These are phyloP conservation scores for Cryptocephalus moraei DNA, from an alignment of 2,888 invertebrate genomes.

Conservation along the genomic window DNA sequence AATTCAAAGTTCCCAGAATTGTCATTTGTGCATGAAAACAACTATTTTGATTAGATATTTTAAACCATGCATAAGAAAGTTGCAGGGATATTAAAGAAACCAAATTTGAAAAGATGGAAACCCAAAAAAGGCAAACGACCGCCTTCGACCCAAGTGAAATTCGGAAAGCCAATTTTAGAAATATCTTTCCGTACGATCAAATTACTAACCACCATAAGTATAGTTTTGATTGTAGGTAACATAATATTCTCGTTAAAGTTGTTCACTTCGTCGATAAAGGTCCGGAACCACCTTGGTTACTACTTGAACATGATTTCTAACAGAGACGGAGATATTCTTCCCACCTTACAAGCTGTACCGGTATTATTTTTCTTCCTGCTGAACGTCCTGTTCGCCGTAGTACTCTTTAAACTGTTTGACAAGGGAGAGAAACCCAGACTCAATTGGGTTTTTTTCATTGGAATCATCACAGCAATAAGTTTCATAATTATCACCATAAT, in stretches of 20 bases:
- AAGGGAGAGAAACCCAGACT: slow-evolving; percentile 14
- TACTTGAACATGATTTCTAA: slow-evolving; percentile 33
- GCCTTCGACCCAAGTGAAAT: slow-evolving; percentile 12
- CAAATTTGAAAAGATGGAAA: too few species aligned
- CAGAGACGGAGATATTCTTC: slow-evolving; percentile 29
- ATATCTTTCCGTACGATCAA: slow-evolving; percentile 23
- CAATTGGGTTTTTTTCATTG: slow-evolving; percentile 23
- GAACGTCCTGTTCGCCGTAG: slow-evolving; percentile 19
- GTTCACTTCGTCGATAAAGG: slow-evolving; percentile 23
- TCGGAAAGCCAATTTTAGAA: slow-evolving; percentile 24
- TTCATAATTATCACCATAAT: slow-evolving; percentile 18
- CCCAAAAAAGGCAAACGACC: too few species aligned
- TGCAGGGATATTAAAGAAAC: too few species aligned
- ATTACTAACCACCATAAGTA: slow-evolving; percentile 16
- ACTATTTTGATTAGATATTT: too few species aligned
- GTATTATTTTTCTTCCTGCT: slow-evolving; percentile 24
- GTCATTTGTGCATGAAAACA: too few species aligned
- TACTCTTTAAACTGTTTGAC: slow-evolving; percentile 22
- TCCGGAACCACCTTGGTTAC: slow-evolving; percentile 25
- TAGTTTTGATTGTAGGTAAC: slow-evolving; percentile 15
- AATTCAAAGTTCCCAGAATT: too few species aligned
- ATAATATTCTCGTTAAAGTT: slow-evolving; percentile 23
- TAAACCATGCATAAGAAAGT: too few species aligned
- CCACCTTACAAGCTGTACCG: slow-evolving; percentile 18
- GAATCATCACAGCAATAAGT: slow-evolving; percentile 15